Evolutionary conservation across 2,113 vertebrate genomes (phyloP), one percentile per base, ranked within the genome.

Genomic region (Centropus bengalensis): DNA sequence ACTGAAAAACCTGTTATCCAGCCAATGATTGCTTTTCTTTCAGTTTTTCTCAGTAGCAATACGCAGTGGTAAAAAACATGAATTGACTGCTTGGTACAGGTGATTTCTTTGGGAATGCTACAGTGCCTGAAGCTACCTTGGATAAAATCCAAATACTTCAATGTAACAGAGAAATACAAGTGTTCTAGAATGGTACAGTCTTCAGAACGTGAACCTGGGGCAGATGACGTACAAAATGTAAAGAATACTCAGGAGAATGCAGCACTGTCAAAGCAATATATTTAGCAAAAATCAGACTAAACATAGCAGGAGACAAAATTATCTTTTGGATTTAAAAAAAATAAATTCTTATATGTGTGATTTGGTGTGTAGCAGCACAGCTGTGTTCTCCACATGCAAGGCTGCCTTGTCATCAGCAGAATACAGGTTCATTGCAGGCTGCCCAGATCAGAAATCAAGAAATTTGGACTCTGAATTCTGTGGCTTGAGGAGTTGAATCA

Each of bases 331-430:
- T 36, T 36, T 36, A 36, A 36, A 36, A 36, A 36, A 45, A 15
- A 44, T 12, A 44, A 23, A 6, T 14, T 17, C 14, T 62, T 77
- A 22, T 55, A 64, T 1, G 0, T 26, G 6, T 38, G 20, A 2
- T 64, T 58, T 36, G 5, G 12, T 40, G 2, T 30, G 6, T 21
- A 68, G 52, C 40, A 60, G 17, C 23, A 18, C 22, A 38, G 36
- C 76, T 68, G 30, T 32, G 54, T 59, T 92, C 15, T 42, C 14
- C 16, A 19, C 10, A 12, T 6, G 2, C 8, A 6, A 36, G 11
- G 49, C 70, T 82, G 75, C 40, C 28, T 38, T 75, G 30, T 59
- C 49, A 26, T 28, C 77, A n/a, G 16, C 54, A n/a, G 63, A 51
- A n/a, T 73, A 10, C n/a, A 28, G 47, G 36, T 16, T 80, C 16